Evolutionary conservation across 2,797 vertebrate genomes (phyloP), one percentile per base, ranked within the genome.

Genomic region (Notamacropus eugenii): DNA sequence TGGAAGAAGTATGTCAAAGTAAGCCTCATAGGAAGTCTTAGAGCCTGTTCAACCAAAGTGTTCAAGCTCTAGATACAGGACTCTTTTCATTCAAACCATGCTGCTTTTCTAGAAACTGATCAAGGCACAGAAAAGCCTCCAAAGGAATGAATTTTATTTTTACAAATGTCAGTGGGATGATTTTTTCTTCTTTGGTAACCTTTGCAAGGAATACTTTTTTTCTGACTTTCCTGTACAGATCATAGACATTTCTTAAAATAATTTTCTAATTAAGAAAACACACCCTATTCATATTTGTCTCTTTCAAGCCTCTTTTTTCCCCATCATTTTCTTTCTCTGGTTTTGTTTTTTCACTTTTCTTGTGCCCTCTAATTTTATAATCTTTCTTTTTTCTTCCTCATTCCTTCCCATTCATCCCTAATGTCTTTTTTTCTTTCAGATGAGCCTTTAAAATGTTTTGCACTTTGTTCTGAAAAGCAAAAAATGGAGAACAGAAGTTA

Each of bases 381-480:
- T 67, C 28, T 94, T 54, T 55, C 9, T 22, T 92, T 90, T 95
- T 46, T 92, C 10, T 90, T 91, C 92, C 54, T 28, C 12, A 92
- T 93, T 96, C 96, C 55, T 95, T 74, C 91, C 27, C 93, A 55
- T 29, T 94, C 28, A 16, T 58, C 67, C 54, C 67, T 93, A 90
- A 92, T 90, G 40, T 96, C 58, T 94, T 82, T 96, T 92, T 92
- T 93, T 91, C 54, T 92, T 50, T 94, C 96, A 91, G 19, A 3
- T 93, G 95, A 96, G 54, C 28, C 94, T 93, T 94, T 95, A 50
- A 92, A 95, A 96, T 13, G 59, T 97, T 96, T 94, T 95, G 40
- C 93, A 4, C 40, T 97, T 93, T 94, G 4, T 0, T 92, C 92
- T n/a, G 29, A 91, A 97, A 0, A 56, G 4, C 50, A 52, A 16